These are phyloP conservation scores for Elaeidobius kamerunicus DNA, from an alignment of 2,888 invertebrate species.

Conservation along the genomic window DNA sequence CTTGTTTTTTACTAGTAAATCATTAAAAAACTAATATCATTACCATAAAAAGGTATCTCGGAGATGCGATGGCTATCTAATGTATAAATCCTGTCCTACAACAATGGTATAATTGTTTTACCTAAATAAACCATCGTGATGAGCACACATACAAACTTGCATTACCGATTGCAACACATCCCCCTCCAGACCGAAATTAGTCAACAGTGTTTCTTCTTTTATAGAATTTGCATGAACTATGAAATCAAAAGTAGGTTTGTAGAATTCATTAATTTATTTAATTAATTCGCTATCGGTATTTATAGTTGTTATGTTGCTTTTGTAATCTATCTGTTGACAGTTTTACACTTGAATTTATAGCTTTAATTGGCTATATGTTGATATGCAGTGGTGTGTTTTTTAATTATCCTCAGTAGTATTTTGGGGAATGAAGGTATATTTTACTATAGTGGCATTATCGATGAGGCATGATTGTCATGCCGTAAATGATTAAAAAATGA, in stretches of 20 bases:
- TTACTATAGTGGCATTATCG: no score
- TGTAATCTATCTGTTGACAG: slow-evolving; percentile 22
- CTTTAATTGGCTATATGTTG: neutral
- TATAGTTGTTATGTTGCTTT: slow-evolving; percentile 20
- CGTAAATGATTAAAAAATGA: no score
- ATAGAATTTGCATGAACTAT: slow-evolving; percentile 35
- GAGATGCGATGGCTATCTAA: slow-evolving; percentile 13
- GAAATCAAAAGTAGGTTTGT: slow-evolving; percentile 38
- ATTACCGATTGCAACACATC: slow-evolving; percentile 32
- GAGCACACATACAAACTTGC: slow-evolving; percentile 22
- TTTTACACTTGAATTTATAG: slow-evolving; percentile 10
- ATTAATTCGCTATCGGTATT: slow-evolving; percentile 32
- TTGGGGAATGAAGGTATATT: no score
- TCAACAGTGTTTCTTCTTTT: slow-evolving; percentile 34
- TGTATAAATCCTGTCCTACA: slow-evolving; percentile 24
- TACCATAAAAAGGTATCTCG: no score
- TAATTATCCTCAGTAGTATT: no score
- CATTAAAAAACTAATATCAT: no score
- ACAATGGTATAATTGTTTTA: slow-evolving; percentile 23
- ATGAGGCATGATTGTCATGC: no score
- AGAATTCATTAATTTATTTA: slow-evolving; percentile 36
- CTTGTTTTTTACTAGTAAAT: no score
- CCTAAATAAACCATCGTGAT: slow-evolving; percentile 23
- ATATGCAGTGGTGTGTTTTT: slow-evolving; percentile 4
- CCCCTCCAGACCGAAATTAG: slow-evolving; percentile 14